Evolutionary conservation across 2,888 invertebrate species (phyloP), one percentile per base, ranked within the genome.

Genomic region (Lottia scabra): DNA sequence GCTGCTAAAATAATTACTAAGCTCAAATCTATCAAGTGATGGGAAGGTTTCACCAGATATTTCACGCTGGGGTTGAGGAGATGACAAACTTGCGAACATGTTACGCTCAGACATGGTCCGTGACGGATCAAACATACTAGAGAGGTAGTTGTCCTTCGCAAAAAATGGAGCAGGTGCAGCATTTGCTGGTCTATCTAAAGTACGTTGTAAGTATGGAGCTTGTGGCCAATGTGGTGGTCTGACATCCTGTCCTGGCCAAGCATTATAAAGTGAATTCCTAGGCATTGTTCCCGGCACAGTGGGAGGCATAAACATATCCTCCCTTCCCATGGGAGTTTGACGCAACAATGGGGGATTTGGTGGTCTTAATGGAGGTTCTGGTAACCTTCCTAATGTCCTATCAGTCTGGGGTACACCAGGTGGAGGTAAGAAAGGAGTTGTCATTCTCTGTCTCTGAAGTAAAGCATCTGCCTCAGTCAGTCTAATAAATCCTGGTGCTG

Each of bases 191-290:
- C 84, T 79, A 62, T 82, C 82, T 30, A 80, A 74, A 12, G 79
- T 68, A 27, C 81, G 74, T 73, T 83, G 84, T 19, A 86, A 75
- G 68, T 85, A 86, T 15, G 85, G 79, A 38, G 81, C 76, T 68
- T 85, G 85, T 38, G 78, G 78, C 83, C 85, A 85, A 73, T 83
- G 84, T n/a, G 84, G 73, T 16, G 85, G 83, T 27, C 85, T 78
- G 8, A 83, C 84, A 38, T 86, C 86, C 73, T 85, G 85, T 8
- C 83, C 82, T 10, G 83, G 65, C 86, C 86, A 86, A 1, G 85
- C 80, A 69, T 80, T 80, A 67, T 85, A 82, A 75, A 86, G 85
- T 16, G 86, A 84, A 78, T 85, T 83, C 73, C 86, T 78, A 1
- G 83, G 80, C 81, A 86, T 83, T 16, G 83, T 78, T 67, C 83